Conservation (phyloP, 2,113 vertebrate genomes). For the Otocyon megalotis region DNA sequence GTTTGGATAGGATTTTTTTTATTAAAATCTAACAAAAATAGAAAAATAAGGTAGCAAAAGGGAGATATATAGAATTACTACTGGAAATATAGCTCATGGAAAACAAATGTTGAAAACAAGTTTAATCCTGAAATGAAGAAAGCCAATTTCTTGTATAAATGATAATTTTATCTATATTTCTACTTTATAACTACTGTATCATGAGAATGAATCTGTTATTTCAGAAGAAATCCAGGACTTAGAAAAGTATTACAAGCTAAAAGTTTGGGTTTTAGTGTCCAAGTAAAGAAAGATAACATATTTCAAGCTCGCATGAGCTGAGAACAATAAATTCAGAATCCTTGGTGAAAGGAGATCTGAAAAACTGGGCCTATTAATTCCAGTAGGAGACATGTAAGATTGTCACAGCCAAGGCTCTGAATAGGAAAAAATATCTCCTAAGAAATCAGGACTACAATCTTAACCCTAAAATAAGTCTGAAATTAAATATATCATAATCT, state of each 20-base stretch:
- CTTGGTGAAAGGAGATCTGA: background rate
- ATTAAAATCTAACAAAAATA: conserved; percentile 72
- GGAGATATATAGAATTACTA: conserved; percentile 50
- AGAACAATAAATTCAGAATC: background rate
- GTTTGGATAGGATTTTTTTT: conserved; percentile 76
- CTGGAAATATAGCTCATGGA: conserved; percentile 58
- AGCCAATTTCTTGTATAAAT: background rate
- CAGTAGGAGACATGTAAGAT: background rate
- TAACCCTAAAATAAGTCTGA: background rate
- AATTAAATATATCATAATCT: background rate
- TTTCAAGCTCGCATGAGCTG: background rate
- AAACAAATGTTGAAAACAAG: conserved; percentile 32
- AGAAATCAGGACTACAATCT: background rate
- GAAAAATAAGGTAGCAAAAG: conserved; percentile 53
- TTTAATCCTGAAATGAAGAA: background rate
- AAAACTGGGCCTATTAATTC: background rate
- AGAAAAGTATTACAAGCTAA: background rate
- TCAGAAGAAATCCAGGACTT: background rate
- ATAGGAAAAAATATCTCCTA: background rate
- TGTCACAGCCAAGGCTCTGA: background rate
- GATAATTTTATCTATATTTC: background rate
- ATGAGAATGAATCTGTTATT: background rate
- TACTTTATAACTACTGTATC: background rate
- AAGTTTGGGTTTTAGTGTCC: background rate
- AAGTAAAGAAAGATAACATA: background rate